These are phyloP conservation scores for Apis laboriosa DNA, from an alignment of 1,140 invertebrate species.

Conservation along the genomic window DNA sequence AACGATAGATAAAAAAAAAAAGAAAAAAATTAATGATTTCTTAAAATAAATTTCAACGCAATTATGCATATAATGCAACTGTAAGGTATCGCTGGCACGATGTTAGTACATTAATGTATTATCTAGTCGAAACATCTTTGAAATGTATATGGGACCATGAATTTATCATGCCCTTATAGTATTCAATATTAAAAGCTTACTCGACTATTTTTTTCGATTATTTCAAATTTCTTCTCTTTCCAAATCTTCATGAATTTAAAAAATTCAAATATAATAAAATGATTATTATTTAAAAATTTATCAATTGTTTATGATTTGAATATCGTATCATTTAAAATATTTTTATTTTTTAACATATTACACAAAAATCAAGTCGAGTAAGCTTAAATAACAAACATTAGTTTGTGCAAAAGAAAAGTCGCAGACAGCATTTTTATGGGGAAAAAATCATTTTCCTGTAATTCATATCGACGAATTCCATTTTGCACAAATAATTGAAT, in stretches of 20 bases:
- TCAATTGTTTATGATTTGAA: neutral
- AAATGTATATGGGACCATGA: slow-evolving; percentile 75
- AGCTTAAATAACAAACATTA: slow-evolving; percentile 46
- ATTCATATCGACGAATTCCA: slow-evolving; percentile 52
- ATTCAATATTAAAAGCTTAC: slow-evolving; percentile 47
- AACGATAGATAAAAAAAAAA: too few relatives aligned
- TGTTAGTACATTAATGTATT: slow-evolving; percentile 66
- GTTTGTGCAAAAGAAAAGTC: slow-evolving; percentile 45
- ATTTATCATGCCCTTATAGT: slow-evolving; percentile 70
- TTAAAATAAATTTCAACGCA: too few relatives aligned
- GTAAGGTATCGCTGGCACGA: slow-evolving; percentile 61
- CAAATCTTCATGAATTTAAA: neutral
- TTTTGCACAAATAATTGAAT: slow-evolving; percentile 57
- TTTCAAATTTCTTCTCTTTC: slow-evolving; percentile 1
- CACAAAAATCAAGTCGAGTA: slow-evolving; percentile 44
- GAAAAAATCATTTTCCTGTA: slow-evolving; percentile 19
- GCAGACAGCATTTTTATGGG: neutral
- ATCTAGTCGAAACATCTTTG: slow-evolving; percentile 75
- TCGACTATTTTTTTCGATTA: slow-evolving; percentile 28
- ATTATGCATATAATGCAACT: slow-evolving; percentile 42
- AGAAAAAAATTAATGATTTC: too few relatives aligned
- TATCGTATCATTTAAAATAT: neutral
- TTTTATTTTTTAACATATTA: neutral
- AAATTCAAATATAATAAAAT: neutral
- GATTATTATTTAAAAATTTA: neutral